Evolutionary conservation across 2,888 invertebrate genomes (phyloP).

Genomic region (Brachypterus glaber): DNA sequence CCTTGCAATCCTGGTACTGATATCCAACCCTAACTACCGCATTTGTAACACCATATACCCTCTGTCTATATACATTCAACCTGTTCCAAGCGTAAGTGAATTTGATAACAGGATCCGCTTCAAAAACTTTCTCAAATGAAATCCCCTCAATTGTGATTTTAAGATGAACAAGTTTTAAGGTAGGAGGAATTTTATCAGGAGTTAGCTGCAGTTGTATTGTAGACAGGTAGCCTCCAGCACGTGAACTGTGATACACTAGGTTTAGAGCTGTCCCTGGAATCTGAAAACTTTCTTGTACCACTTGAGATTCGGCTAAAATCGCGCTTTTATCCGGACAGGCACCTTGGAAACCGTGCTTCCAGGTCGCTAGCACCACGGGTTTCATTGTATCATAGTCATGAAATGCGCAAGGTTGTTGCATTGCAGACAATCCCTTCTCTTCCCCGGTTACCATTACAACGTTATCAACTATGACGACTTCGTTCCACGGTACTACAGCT

Average conservation of each 20-base stretch:
- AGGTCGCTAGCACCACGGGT: slow-evolving; percentile 85
- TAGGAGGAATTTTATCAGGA: slow-evolving; percentile 70
- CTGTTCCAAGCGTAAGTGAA: slow-evolving; percentile 98
- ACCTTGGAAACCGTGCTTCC: slow-evolving; percentile 92
- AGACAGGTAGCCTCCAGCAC: slow-evolving; percentile 87
- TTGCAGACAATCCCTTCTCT: slow-evolving; percentile 56
- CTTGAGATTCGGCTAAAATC: slow-evolving; percentile 83
- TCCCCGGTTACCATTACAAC: slow-evolving; percentile 76
- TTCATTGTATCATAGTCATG: slow-evolving; percentile 91
- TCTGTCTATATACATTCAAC: slow-evolving; percentile 88
- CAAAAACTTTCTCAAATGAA: slow-evolving; percentile 84
- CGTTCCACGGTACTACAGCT: slow-evolving; percentile 94
- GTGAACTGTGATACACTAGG: slow-evolving; percentile 91
- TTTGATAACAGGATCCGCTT: slow-evolving; percentile 93
- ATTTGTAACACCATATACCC: slow-evolving; percentile 93
- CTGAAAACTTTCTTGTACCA: slow-evolving; percentile 88
- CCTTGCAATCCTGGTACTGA: slow-evolving; percentile 85
- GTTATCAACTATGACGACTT: slow-evolving; percentile 91
- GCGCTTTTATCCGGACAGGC: slow-evolving; percentile 90
- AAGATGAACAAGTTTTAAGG: slow-evolving; percentile 80
- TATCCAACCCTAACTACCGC: slow-evolving; percentile 95
- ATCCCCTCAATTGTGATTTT: slow-evolving; percentile 92
- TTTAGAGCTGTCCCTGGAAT: slow-evolving; percentile 93
- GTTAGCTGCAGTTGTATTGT: slow-evolving; percentile 88
- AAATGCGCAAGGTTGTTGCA: slow-evolving; percentile 71